Evolutionary conservation across 2,113 vertebrate genomes (phyloP).

Genomic region (Uria lomvia): DNA sequence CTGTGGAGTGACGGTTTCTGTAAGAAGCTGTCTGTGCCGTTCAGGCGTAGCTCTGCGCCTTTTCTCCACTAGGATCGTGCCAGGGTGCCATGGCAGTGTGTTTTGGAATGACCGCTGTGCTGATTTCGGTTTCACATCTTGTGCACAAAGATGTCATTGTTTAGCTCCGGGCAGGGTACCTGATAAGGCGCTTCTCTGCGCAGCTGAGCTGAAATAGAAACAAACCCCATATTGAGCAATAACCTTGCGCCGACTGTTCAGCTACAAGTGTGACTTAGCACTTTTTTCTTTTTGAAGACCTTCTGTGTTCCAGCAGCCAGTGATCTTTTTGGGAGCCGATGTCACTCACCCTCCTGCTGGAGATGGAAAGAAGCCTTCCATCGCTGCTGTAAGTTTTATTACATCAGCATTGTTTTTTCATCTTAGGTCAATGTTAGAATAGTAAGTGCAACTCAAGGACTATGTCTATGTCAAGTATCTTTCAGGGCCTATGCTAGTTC

Average conservation of each 20-base stretch:
- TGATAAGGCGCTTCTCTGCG: neutral
- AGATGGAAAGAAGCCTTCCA: constrained; percentile 98
- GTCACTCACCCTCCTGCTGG: constrained; percentile 98
- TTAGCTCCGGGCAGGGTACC: neutral
- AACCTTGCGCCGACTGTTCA: constrained; percentile 28
- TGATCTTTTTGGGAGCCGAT: constrained; percentile 98
- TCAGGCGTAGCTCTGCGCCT: neutral
- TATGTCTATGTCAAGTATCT: neutral
- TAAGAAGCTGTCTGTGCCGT: rapidly evolving
- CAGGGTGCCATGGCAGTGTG: neutral
- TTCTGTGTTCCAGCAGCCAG: constrained; percentile 99
- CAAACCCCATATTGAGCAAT: neutral
- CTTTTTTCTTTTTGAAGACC: constrained; percentile 80
- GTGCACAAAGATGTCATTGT: neutral
- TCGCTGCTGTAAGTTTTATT: constrained; percentile 88
- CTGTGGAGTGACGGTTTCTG: neutral
- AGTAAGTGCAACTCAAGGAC: neutral
- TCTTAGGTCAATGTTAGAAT: neutral
- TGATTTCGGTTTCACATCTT: neutral
- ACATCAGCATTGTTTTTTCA: neutral
- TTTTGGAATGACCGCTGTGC: neutral
- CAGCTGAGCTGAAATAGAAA: neutral
- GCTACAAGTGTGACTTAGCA: constrained; percentile 44
- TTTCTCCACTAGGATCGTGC: neutral
- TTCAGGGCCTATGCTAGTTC: neutral